Evolutionary conservation across 53 echinoderm and acorn worm genomes (phyloP), one percentile per base, ranked within the genome.

Genomic region (Echinometra lucunter): DNA sequence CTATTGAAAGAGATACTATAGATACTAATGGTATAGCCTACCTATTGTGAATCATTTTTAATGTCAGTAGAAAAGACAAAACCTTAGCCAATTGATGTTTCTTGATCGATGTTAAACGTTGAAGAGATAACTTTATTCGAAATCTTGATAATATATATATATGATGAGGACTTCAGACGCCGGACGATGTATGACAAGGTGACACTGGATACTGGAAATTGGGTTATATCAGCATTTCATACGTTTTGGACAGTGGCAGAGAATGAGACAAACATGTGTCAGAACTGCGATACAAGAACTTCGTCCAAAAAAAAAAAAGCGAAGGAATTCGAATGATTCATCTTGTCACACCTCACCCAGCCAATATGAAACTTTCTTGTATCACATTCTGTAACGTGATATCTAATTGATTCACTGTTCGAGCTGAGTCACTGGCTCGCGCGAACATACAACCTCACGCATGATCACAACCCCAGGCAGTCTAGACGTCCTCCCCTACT

Each of bases 401-500:
- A 38, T 78, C 23, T 78, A 78, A 78, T 78, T 16, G 78, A 42
- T 78, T 40, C 44, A 78, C 21, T 78, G 78, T 78, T 78, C 42
- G 78, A 18, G 42, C 42, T 78, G 78, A 78, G 78, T 78, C 78
- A 78, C 78, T 78, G 78, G 28, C 72, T 32, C 35, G 72, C 72
- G 34, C 70, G 72, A n/a, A n/a, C 78, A 19, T 6, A 42, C 38
- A 19, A 32, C 19, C 32, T 69, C 69, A 69, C 69, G 34, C 69
- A 30, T 69, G 32, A 11, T 32, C 69, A 78, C 78, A 78, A 40
- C 78, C 78, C 0, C 38, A 42, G 21, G 78, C 78, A 40, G 78
- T 85, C 85, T 85, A 85, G 85, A 25, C 85, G 85, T 85, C 53
- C 2, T n/a, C 28, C 85, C 78, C 49, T 45, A 30, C 85, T 85